A percentile compares a stretch with the other conserved stretches of the same genome.
Evolutionary conservation across 2,888 invertebrate genomes (phyloP).

Genomic region (Acrocera orbiculus): DNA sequence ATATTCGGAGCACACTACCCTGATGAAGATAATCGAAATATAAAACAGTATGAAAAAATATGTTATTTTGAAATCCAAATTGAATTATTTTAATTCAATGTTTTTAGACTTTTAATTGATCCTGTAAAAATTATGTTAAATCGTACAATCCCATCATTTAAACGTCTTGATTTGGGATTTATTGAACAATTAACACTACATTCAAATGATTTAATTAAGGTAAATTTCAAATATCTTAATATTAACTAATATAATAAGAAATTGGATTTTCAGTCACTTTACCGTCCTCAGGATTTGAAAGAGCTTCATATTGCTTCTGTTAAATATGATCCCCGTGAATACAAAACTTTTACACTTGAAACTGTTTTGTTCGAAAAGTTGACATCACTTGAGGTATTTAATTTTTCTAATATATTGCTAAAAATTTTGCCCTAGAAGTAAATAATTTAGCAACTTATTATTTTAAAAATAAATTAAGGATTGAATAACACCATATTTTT

Average conservation of each 20-base stretch:
- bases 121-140: slow-evolving; percentile 26
- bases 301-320: slow-evolving; percentile 51
- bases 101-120: slow-evolving; percentile 25
- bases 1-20: slow-evolving; percentile 21
- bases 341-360: slow-evolving; percentile 36
- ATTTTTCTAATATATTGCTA: too few species aligned
- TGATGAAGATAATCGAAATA: slow-evolving; percentile 24
- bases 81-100: neutral
- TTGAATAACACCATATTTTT: too few species aligned
- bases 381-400: slow-evolving; percentile 35
- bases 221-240: neutral
- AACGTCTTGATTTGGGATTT: slow-evolving; percentile 27
- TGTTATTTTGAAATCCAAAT: too few species aligned
- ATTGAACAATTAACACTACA: slow-evolving; percentile 28
- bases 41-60: slow-evolving; percentile 17
- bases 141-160: slow-evolving; percentile 23
- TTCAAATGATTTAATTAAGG: slow-evolving; percentile 25
- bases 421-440: too few species aligned
- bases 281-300: slow-evolving; percentile 37
- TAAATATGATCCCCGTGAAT: slow-evolving; percentile 52
- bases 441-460: too few species aligned
- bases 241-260: too few species aligned
- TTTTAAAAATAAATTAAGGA: too few species aligned
- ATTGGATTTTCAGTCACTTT: slow-evolving; percentile 20
- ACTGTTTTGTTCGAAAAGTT: slow-evolving; percentile 40